Base-by-base conservation (phyloP, 2,797 vertebrate species). In the Neomorphus geoffroyi region DNA sequence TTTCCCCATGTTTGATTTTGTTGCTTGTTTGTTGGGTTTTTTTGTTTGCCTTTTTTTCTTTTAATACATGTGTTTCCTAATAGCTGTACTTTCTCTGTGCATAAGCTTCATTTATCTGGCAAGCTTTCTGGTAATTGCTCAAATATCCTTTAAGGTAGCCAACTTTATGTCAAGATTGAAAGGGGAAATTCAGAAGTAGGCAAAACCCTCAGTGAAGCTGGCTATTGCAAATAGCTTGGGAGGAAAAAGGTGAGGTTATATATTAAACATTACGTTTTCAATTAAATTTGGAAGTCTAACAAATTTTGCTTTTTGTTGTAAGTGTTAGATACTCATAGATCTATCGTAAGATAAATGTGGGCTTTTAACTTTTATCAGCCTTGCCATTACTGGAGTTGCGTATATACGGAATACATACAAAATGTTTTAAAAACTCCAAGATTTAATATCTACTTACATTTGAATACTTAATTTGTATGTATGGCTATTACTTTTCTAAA, bases 401-500 rank as follows among this genome's bases (percentile, higher is more conserved):
- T 50, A 28, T 80, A 33, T 11, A 22, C 46, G 33, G 45, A 69
- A 92, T 70, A 67, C 19, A 60, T 26, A 65, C 17, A 61, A 80
- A 90, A 69, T 33, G 65, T 71, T 87, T 87, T 19, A 14, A 78
- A 90, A 83, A 2, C 37, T 27, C 51, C 48, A 73, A 73, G 86
- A 93, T 88, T 94, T 83, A 94, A 53, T 72, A 78, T 58, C 80
- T 80, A 83, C 69, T 96, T 94, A 72, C 19, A 48, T 43, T 86
- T 80, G 43, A 30, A 21, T 58, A n/a, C 54, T 57, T 90, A 35
- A 93, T 93, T 75, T 75, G 58, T 91, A 86, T 43, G 26, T 66
- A 88, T 41, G 62, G 9, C 39, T 94, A 48, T 93, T 86, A 70
- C 77, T 90, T 92, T 91, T 83, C 86, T 94, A 88, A 96, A 88